These are phyloP conservation scores for Monochamus saltuarius DNA, from an alignment of 1,140 invertebrate species.

Conservation along the genomic window DNA sequence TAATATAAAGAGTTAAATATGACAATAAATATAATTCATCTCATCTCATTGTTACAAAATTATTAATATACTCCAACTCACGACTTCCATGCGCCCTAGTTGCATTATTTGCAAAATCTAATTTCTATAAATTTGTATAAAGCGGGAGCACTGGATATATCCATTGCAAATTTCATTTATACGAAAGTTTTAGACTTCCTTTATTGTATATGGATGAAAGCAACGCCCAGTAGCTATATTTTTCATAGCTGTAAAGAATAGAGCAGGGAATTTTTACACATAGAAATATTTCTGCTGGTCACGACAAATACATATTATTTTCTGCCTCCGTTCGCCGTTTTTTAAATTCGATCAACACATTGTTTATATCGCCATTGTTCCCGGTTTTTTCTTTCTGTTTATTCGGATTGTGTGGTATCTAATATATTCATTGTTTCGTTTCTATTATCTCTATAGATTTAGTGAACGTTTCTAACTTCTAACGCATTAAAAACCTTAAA, in stretches of 20 bases:
- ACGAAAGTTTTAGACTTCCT: conserved; percentile 6
- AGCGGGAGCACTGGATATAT: too few relatives aligned
- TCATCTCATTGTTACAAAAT: too few relatives aligned
- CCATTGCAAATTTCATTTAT: neutral
- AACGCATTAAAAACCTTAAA: too few relatives aligned
- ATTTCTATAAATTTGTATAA: too few relatives aligned
- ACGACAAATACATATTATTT: conserved; percentile 48
- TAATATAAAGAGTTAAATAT: too few relatives aligned
- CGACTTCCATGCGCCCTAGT: too few relatives aligned
- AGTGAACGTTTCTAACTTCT: too few relatives aligned
- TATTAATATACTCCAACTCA: too few relatives aligned
- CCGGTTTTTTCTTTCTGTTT: conserved; percentile 35
- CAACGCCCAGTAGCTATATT: conserved; percentile 32
- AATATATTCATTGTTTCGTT: conserved; percentile 47
- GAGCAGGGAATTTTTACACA: conserved; percentile 30
- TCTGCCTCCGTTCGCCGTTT: conserved; percentile 42
- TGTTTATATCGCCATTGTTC: conserved; percentile 50
- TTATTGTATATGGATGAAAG: conserved; percentile 15
- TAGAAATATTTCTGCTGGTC: conserved; percentile 39
- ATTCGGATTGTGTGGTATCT: conserved; percentile 48
- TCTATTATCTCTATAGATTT: conserved; percentile 3
- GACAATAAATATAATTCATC: too few relatives aligned
- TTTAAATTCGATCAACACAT: conserved; percentile 43
- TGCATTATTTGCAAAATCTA: too few relatives aligned
- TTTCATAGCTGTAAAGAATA: conserved; percentile 31